Evolutionary conservation across 2,888 invertebrate species (phyloP), one percentile per base, ranked within the genome.

Genomic region (Odontomyia ornata): DNA sequence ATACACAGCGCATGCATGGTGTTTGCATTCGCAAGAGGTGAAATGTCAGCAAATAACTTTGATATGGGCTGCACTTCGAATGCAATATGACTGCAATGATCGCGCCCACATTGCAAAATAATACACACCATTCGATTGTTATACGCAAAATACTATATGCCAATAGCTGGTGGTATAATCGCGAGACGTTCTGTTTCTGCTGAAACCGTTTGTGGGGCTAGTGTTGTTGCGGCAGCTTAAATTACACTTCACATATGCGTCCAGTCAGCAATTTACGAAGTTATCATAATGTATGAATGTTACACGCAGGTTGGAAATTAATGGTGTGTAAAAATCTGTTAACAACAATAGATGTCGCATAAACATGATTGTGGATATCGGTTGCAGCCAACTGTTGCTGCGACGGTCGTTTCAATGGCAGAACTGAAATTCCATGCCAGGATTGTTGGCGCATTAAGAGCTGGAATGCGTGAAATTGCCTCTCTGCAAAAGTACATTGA

Each of bases 41-140:
- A 77, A 69, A 77, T 69, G 77, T 77, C 75, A 76, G 75, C 76
- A 62, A 77, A 77, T 73, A 73, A 67, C 73, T 77, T 64, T 73
- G 73, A 52, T 64, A 64, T 64, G 64, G 64, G 30, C 23, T 64
- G 64, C 64, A 23, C 23, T 64, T 28, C n/a, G 64, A 15, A 64
- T 64, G 64, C 64, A 64, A 64, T 64, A 28, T 28, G 15, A 64
- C n/a, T 30, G 64, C 64, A 64, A 64, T 18, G 30, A 64, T 27
- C 64, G 64, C 64, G 64, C 64, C 64, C 64, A 64, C 64, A 30
- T 30, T 30, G 64, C 64, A 30, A 64, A 64, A 64, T 64, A 64
- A 30, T 15, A 28, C 15, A 30, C 28, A 28, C 18, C 5, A 13
- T 30, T 64, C 64, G n/a, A 64, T 64, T 64, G 64, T 64, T 30